These are phyloP conservation scores for Amblyteles armatorius DNA, from an alignment of 2,888 invertebrate species.

Conservation along the genomic window DNA sequence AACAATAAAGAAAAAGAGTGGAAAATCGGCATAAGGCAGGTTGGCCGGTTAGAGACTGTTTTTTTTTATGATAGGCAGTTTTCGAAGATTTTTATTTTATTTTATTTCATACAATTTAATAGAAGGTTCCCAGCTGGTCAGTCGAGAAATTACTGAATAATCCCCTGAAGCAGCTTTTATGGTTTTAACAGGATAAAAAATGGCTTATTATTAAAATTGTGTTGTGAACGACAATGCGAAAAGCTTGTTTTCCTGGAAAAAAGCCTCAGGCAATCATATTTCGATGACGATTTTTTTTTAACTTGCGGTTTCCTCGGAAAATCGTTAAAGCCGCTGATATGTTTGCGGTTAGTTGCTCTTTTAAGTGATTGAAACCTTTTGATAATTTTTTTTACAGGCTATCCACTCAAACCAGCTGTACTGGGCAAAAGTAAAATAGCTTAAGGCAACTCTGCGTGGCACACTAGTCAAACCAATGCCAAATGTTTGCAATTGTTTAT, in stretches of 20 bases:
- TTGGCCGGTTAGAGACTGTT: not conserved
- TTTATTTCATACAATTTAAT: not conserved
- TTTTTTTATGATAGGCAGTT: not conserved
- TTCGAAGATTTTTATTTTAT: constrained; percentile 1
- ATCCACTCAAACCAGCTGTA: no score
- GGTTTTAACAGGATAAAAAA: not conserved
- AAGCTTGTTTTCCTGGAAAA: not conserved
- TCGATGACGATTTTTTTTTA: not conserved
- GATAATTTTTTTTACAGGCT: no score
- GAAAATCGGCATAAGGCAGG: not conserved
- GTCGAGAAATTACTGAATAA: not conserved
- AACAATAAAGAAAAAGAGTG: not conserved
- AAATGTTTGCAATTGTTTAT: no score
- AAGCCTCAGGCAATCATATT: not conserved
- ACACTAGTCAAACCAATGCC: no score
- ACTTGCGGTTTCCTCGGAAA: not conserved
- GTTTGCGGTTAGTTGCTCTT: no score
- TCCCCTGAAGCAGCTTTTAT: not conserved
- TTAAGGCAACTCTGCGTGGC: no score
- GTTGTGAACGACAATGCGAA: not conserved
- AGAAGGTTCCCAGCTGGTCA: not conserved
- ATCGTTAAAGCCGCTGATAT: not conserved
- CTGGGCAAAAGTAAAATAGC: no score
- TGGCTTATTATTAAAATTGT: not conserved
- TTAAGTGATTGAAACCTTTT: no score